A percentile compares a stretch with the other conserved stretches of the same genome.
Evolutionary conservation across 2,113 vertebrate genomes (phyloP).

Genomic region (Gallinago undulata): DNA sequence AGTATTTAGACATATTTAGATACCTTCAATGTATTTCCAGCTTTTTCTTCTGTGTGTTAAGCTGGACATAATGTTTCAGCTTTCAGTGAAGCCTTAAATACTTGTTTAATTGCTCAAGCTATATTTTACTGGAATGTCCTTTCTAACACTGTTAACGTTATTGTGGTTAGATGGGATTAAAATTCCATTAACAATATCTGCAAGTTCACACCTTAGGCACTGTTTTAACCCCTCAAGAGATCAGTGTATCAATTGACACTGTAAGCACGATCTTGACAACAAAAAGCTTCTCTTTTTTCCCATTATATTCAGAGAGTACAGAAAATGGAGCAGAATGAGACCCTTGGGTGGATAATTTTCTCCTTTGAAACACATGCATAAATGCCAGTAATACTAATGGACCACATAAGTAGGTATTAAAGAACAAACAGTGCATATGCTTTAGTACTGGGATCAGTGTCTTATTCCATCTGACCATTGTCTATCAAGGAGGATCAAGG

Average conservation of each 20-base stretch:
- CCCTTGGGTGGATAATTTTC: not conserved
- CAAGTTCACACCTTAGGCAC: not conserved
- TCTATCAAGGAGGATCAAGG: not conserved
- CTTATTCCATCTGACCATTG: not conserved
- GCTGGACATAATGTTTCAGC: not conserved
- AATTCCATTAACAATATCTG: not conserved
- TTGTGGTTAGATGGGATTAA: not conserved
- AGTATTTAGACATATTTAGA: not conserved
- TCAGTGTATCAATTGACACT: not conserved
- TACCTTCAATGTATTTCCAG: not conserved
- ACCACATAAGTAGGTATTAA: not conserved
- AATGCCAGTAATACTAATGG: not conserved
- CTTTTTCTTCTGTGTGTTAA: not conserved
- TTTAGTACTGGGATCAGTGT: not conserved
- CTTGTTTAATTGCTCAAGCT: not conserved
- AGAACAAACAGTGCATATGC: not conserved
- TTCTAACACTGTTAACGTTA: not conserved
- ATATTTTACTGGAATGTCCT: not conserved
- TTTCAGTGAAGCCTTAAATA: not conserved
- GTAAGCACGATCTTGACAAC: not conserved
- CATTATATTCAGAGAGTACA: not conserved
- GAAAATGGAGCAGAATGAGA: not conserved
- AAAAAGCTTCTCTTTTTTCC: not conserved
- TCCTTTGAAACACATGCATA: not conserved
- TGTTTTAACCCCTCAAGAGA: not conserved